Evolutionary conservation across 2,797 vertebrate species (phyloP), one percentile per base, ranked within the genome.

Genomic region (Microchirus variegatus): DNA sequence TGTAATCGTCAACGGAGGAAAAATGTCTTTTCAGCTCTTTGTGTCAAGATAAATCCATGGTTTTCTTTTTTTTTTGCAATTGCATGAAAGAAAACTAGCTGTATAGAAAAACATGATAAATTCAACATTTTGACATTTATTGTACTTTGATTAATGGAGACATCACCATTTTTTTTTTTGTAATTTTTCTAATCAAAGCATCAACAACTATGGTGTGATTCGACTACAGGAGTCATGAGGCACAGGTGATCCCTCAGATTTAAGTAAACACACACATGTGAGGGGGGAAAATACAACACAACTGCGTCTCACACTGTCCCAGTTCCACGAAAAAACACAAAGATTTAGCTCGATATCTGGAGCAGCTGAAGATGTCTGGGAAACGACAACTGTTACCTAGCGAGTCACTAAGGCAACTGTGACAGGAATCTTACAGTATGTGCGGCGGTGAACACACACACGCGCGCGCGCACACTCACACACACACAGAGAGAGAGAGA

Each of bases 331-430:
- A 61, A n/a, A n/a, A n/a, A n/a, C n/a, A 46, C 55, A 66, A 10
- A 18, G 37, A 67, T 64, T 62, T 31, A 57, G 64, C 37, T 53
- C n/a, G 49, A 67, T 53, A 77, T 73, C 60, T 64, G 59, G 12
- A 18, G 67, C 66, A 41, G 57, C 63, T 69, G 22, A 18, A 75
- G 59, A 80, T 68, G 70, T 83, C 73, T 83, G 68, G 50, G 74
- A 82, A 80, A 67, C 68, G 72, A 55, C 59, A 69, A 77, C 65
- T 67, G 70, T 73, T 75, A 78, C 72, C 74, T 81, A 69, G 70
- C 17, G 57, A 63, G 68, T 83, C 76, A 63, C 79, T 73, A 57
- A 41, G 77, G 73, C 84, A 86, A 82, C 84, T 59, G 69, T 75
- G 73, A 73, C 70, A 74, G 67, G 67, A 79, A 76, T 81, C 73